phyloP scores from a whole-genome alignment of 2,888 invertebrate genomes.

The Drosophila affinis region DNA sequence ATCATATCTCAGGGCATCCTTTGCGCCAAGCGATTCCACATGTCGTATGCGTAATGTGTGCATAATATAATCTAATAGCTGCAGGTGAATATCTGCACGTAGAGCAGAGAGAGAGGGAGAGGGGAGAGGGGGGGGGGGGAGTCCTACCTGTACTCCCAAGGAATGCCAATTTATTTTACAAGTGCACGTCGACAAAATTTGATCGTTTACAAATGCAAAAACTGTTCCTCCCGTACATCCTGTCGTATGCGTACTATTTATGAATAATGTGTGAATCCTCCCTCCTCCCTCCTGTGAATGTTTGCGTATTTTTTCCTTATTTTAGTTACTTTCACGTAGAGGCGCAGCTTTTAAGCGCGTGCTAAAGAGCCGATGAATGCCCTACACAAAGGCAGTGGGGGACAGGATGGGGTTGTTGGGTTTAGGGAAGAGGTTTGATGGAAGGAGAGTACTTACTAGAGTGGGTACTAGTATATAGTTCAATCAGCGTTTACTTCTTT shows the following conservation, averaged over 20 bases:
- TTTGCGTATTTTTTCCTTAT: conserved; percentile 71
- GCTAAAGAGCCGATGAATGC: conserved; percentile 40
- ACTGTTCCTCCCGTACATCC: conserved; percentile 33
- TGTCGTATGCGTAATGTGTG: conserved; percentile 57
- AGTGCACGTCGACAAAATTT: conserved; percentile 70
- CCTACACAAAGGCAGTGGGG: conserved; percentile 34
- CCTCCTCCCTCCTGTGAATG: too few relatives aligned
- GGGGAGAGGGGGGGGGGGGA: too few relatives aligned
- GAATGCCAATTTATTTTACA: conserved; percentile 63
- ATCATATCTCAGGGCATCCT: conserved; percentile 2
- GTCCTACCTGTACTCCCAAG: conserved; percentile 19
- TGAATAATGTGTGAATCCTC: conserved; percentile 60
- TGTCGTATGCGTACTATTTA: conserved; percentile 56
- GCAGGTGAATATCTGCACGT: conserved; percentile 63
- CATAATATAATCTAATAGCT: conserved; percentile 64
- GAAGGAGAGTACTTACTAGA: too few relatives aligned
- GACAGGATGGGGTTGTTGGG: neutral
- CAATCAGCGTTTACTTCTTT: too few relatives aligned
- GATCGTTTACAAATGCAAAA: conserved; percentile 64
- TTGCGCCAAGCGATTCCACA: conserved; percentile 4
- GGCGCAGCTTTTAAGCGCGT: conserved; percentile 55
- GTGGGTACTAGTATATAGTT: too few relatives aligned
- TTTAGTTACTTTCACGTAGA: conserved; percentile 64
- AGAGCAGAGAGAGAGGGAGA: conserved; percentile 1
- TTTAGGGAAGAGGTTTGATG: neutral